Evolutionary conservation across 2,797 vertebrate genomes (phyloP).

Genomic region (Schizothorax lantsangensis): DNA sequence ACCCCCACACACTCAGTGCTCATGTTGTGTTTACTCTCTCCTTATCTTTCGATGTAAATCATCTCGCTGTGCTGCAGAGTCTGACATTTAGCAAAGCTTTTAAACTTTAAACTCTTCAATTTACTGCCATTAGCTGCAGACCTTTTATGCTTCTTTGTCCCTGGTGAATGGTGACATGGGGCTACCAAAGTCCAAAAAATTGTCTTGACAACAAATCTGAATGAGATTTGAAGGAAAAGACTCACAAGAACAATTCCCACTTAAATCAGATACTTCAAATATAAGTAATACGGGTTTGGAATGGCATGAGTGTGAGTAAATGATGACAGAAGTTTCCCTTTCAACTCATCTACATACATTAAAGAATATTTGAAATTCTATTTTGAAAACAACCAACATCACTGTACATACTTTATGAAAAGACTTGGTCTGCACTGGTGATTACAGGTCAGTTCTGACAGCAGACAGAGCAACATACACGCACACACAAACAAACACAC

Average conservation of each 20-base stretch:
- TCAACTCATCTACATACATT: background rate
- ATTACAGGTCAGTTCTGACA: constrained; percentile 32
- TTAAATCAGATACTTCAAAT: background rate
- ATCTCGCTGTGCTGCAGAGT: constrained; percentile 27
- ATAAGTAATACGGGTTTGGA: background rate
- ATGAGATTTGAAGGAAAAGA: background rate
- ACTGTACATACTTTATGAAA: background rate
- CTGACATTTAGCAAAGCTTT: constrained; percentile 59
- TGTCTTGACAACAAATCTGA: background rate
- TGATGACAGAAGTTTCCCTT: background rate
- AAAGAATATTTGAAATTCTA: background rate
- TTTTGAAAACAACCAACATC: background rate
- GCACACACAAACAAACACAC: constrained; percentile 21
- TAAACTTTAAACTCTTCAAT: constrained; percentile 48
- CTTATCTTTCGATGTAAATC: constrained; percentile 40
- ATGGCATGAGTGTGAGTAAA: background rate
- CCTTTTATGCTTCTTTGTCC: constrained; percentile 38
- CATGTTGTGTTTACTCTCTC: constrained; percentile 25
- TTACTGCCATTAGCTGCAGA: constrained; percentile 39
- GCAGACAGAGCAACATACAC: constrained; percentile 22
- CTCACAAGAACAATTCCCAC: background rate
- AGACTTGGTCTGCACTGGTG: constrained; percentile 4
- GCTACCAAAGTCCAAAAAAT: background rate
- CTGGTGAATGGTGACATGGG: background rate
- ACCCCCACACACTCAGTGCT: constrained; percentile 18